Base-by-base conservation (phyloP, 2,888 invertebrate genomes). In the Drosophila demipolita region DNA sequence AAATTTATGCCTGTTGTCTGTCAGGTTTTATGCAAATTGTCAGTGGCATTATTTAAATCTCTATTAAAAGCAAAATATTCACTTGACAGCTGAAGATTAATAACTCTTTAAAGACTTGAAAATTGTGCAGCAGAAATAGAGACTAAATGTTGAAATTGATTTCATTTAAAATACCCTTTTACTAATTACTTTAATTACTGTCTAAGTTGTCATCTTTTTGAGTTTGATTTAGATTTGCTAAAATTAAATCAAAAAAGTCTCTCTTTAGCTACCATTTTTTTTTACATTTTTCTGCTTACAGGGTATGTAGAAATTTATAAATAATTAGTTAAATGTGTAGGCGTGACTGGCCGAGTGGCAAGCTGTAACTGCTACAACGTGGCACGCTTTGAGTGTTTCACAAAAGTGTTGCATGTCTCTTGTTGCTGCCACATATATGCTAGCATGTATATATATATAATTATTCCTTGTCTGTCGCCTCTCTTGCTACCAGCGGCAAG, bases 51-150 rank as follows among this genome's bases (percentile, higher is more conserved):
- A 68, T 78, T 82, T 74, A 61, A 89, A 79, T 89, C 82, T 87
- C 85, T 80, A 89, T 85, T 89, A 87, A 77, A 84, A 75, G 73
- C 75, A 66, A 84, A 84, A 87, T 79, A 89, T 89, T 87, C 77
- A 87, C 85, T 87, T 79, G 79, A 89, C 87, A 78, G 75, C 87
- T 53, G 33, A 74, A 89, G 85, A 85, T 82, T 87, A 75, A 89
- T 85, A 85, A 84, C 75, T 61, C 75, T 82, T 82, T 71, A 73
- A 79, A 59, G 82, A 84, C 75, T 45, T 20, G n/a, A 36, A 45
- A 20, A 1, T 4, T 12, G 15, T 11, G 12, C 2, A 20, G 26
- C 55, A 20, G 15, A 17, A 12, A 23, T 11, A 3, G 12, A 15
- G 59, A 65, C 57, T 20, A 6, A 11, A 23, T 45, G 15, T 23